phyloP scores from a whole-genome alignment of 2,113 vertebrate genomes.

The Orthonyx spaldingii region DNA sequence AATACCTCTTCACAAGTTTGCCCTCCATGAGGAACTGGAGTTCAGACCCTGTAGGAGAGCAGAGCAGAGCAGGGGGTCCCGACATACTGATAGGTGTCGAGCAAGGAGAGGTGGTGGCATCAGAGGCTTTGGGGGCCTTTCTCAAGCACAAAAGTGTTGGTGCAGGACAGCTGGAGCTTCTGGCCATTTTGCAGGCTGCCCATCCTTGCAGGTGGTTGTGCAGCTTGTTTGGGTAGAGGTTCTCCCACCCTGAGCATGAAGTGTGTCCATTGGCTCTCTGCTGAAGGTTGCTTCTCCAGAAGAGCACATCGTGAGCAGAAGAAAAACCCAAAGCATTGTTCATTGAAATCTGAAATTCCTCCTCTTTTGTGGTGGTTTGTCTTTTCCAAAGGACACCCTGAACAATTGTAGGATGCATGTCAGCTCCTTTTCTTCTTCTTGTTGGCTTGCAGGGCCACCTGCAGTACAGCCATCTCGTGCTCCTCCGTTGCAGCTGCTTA shows the following conservation, averaged over 20 bases:
- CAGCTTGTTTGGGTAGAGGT: not conserved
- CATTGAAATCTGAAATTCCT: not conserved
- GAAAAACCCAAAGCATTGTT: not conserved
- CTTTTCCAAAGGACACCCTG: not conserved
- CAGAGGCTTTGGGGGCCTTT: not conserved
- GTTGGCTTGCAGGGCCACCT: too few relatives aligned
- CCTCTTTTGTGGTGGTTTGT: not conserved
- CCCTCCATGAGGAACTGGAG: not conserved
- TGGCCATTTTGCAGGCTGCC: not conserved
- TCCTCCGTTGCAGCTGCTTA: too few relatives aligned
- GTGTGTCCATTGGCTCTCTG: not conserved
- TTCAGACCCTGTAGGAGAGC: not conserved
- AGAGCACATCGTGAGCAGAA: not conserved
- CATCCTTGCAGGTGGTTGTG: not conserved
- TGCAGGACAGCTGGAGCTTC: not conserved
- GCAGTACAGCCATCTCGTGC: too few relatives aligned
- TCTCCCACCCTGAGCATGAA: not conserved
- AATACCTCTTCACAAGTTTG: not conserved
- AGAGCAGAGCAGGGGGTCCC: not conserved
- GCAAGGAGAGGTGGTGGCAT: not conserved
- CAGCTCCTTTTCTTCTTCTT: too few relatives aligned
- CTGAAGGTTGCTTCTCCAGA: not conserved
- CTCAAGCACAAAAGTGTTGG: not conserved
- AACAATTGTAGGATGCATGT: accelerated
- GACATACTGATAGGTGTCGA: accelerated